A percentile compares a stretch with the other conserved stretches of the same genome.
Conservation (phyloP, 2,888 invertebrate genomes). For the Drosophila tanythrix region DNA sequence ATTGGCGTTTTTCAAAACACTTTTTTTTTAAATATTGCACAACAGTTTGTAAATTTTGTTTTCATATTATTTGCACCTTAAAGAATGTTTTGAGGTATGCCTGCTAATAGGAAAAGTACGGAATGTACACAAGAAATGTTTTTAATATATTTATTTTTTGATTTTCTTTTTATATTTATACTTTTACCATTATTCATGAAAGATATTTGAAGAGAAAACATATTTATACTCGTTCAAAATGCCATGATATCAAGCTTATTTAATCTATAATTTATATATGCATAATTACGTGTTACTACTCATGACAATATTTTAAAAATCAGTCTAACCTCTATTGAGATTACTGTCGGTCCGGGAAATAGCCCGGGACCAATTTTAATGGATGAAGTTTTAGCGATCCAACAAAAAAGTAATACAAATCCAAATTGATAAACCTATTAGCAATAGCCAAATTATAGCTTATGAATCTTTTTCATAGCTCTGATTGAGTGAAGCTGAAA, state of each 20-base stretch:
- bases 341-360: not conserved
- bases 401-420: too few species aligned
- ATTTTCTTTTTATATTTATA: not conserved
- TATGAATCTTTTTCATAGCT: not conserved
- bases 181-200: not conserved
- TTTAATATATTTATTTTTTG: not conserved
- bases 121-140: not conserved
- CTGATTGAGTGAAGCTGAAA: not conserved
- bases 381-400: not conserved
- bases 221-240: not conserved
- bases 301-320: conserved; percentile 24
- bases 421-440: not conserved
- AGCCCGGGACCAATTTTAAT: not conserved
- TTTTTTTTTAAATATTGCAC: conserved; percentile 9
- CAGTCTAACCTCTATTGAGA: not conserved
- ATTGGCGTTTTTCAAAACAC: conserved; percentile 7
- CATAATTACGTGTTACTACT: not conserved
- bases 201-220: not conserved
- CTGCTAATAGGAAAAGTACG: not conserved
- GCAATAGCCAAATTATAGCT: not conserved
- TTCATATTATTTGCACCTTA: not conserved
- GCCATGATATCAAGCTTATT: not conserved
- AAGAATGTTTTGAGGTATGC: not conserved
- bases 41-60: not conserved
- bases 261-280: not conserved